These are phyloP conservation scores for Coranthus polyacanthus DNA, from an alignment of 2,797 vertebrate species.

Conservation along the genomic window DNA sequence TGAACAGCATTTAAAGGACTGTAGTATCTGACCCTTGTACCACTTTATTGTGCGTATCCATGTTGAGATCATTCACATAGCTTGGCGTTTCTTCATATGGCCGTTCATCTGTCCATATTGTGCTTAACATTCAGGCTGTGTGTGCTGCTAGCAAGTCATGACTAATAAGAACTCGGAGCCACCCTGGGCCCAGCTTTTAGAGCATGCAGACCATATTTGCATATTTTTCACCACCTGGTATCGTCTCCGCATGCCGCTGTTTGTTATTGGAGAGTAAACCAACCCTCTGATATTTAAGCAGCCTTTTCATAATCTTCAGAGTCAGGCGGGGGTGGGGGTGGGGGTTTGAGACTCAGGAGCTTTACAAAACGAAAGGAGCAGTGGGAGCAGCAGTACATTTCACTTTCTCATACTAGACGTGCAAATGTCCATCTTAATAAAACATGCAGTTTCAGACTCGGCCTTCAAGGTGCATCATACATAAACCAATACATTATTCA, in stretches of 20 bases:
- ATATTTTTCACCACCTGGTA: slow-evolving; percentile 58
- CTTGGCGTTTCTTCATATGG: slow-evolving; percentile 32
- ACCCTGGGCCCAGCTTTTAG: slow-evolving; percentile 42
- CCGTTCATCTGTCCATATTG: slow-evolving; percentile 43
- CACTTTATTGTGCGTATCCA: slow-evolving; percentile 8
- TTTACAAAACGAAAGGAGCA: no score
- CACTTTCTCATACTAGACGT: no score
- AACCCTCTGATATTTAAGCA: slow-evolving; percentile 77
- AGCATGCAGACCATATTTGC: slow-evolving; percentile 39
- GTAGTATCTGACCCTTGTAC: background rate
- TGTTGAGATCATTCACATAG: slow-evolving; percentile 19
- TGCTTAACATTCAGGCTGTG: slow-evolving; percentile 40
- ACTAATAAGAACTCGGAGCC: slow-evolving; percentile 52
- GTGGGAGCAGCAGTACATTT: no score
- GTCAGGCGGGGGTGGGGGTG: slow-evolving; percentile 49
- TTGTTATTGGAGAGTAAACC: slow-evolving; percentile 65
- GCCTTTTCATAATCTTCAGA: slow-evolving; percentile 75
- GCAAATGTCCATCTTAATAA: no score
- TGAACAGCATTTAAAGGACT: no score
- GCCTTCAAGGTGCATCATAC: no score
- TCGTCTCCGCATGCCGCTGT: slow-evolving; percentile 45
- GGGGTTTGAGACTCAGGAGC: no score
- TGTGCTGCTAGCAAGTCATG: slow-evolving; percentile 37
- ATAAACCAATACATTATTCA: no score
- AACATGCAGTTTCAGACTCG: no score